These are phyloP conservation scores for Gryllus bimaculatus DNA, from an alignment of 1,140 invertebrate species.

Conservation along the genomic window DNA sequence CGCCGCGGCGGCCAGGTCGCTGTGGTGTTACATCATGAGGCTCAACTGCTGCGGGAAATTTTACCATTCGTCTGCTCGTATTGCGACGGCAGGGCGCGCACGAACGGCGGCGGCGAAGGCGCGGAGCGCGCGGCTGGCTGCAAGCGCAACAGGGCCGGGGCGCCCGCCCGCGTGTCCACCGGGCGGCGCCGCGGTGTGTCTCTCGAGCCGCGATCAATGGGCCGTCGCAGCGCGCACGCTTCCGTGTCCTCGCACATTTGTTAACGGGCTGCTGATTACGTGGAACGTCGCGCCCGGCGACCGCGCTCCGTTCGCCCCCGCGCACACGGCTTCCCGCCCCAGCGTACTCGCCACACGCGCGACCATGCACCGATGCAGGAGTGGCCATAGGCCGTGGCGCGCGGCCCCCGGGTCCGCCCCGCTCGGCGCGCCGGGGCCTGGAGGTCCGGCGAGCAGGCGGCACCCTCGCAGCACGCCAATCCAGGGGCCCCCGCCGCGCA, in stretches of 20 bases:
- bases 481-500: too few species aligned
- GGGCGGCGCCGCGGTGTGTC: neutral
- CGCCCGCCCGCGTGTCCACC: too few species aligned
- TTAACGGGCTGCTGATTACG: neutral
- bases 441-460: neutral
- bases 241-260: neutral
- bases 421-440: too few species aligned
- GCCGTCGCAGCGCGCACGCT: neutral
- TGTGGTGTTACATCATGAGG: slow-evolving; percentile 14
- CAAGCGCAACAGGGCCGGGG: too few species aligned
- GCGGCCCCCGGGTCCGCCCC: too few species aligned
- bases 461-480: neutral
- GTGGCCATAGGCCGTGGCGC: too few species aligned
- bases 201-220: neutral
- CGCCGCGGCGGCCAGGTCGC: neutral
- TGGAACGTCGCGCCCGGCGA: neutral
- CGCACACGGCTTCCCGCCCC: too few species aligned
- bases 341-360: neutral
- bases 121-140: too few species aligned
- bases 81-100: neutral
- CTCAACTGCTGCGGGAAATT: slow-evolving; percentile 13
- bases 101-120: neutral
- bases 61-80: slow-evolving; percentile 15
- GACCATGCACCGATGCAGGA: neutral
- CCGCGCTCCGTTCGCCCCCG: too few species aligned